phyloP scores from a whole-genome alignment of 2,797 vertebrate genomes.

The Mus minutoides region DNA sequence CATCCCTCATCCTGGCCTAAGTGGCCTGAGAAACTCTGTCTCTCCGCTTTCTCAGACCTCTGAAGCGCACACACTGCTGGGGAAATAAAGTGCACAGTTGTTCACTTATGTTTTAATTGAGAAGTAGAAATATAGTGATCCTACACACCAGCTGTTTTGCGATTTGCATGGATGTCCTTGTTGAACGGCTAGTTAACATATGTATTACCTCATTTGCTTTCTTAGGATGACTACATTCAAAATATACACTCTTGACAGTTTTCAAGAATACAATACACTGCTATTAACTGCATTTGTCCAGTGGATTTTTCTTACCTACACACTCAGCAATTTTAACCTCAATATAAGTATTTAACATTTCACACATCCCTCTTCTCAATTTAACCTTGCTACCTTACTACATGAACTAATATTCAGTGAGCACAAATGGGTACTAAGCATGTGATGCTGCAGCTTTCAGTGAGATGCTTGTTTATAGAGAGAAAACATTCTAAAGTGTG shows the following conservation, averaged over 20 bases:
- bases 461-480: neutral
- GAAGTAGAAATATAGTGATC: neutral
- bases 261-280: neutral
- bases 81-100: neutral
- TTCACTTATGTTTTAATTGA: neutral
- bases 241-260: neutral
- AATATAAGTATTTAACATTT: slow-evolving; percentile 6
- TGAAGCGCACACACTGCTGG: neutral
- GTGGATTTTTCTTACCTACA: neutral
- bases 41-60: neutral
- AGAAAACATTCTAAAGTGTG: neutral
- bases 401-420: slow-evolving; percentile 2
- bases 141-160: neutral
- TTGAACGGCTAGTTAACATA: neutral
- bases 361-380: slow-evolving; percentile 6
- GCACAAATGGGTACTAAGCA: neutral
- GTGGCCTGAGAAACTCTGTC: neutral
- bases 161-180: neutral
- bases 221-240: neutral
- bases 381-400: neutral
- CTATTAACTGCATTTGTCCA: neutral
- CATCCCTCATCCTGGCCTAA: neutral
- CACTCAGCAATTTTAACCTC: slow-evolving; percentile 2
- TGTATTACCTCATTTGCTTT: neutral
- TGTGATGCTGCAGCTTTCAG: neutral